Evolutionary conservation across 2,888 invertebrate species (phyloP), one percentile per base, ranked within the genome.

Genomic region (Philaethria dido): DNA sequence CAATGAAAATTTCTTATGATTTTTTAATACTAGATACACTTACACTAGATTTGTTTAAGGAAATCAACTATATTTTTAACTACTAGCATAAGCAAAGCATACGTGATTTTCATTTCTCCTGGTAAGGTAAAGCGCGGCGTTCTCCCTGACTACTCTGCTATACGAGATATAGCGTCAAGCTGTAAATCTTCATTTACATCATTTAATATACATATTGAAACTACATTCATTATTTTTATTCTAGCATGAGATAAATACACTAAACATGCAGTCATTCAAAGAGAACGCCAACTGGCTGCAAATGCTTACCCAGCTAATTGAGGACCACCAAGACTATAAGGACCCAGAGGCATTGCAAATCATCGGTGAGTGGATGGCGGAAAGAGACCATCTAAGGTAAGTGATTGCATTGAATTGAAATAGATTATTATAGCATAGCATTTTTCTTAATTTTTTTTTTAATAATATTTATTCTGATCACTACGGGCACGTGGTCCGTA

Each of bases 281-380:
- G 94, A 95, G 81, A 95, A 97, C 78, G 97, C 98, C 2, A 97
- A 98, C 83, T 98, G 98, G 98, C 93, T 98, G 52, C 97, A 98
- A 85, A 97, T 98, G 96, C 86, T 98, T 57, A 98, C 98, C 0
- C 96, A 96, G 77, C 89, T 98, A 9, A 98, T 98, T 61, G 98
- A 98, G 84, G 97, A 97, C 75, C 95, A 97, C 83, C 98, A 98
- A 85, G 97, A 97, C 81, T 94, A 95, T 77, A 95, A 95, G 71
- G 94, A 95, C 18, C 93, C 94, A 0, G 95, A 95, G 57, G 96
- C 96, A 0, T 88, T 94, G 61, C 86, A 86, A n/a, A 92, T 95
- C 50, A 87, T 98, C 45, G 87, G 88, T 0, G 93, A 95, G 70
- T 99, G 99, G 98, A 95, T 96, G 93, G 86, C 93, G 0, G 97